Evolutionary conservation across 2,797 vertebrate species (phyloP).

Genomic region (Poeciliopsis paucimaculata): DNA sequence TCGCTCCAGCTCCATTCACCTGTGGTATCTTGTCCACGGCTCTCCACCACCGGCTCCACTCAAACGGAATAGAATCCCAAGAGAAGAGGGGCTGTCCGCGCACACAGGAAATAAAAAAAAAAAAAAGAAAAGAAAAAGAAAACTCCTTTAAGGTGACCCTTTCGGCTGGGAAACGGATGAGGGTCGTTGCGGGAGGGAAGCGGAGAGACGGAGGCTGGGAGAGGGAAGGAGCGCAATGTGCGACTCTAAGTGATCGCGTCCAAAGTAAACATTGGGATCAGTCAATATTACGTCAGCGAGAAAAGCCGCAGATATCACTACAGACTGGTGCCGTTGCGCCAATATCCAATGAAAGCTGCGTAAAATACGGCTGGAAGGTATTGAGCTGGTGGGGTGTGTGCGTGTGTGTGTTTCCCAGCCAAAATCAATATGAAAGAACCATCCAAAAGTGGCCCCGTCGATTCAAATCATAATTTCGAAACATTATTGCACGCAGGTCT

Average conservation of each 20-base stretch:
- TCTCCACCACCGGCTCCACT: slow-evolving; percentile 25
- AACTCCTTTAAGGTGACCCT: slow-evolving; percentile 42
- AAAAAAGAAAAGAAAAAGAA: background rate
- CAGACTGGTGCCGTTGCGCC: background rate
- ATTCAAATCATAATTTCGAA: background rate
- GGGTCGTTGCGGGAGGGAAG: slow-evolving; percentile 40
- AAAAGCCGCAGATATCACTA: slow-evolving; percentile 18
- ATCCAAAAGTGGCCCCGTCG: background rate
- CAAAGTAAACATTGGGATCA: slow-evolving; percentile 63
- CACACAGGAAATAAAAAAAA: too few species aligned
- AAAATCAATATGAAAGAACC: background rate
- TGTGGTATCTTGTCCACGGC: slow-evolving; percentile 58
- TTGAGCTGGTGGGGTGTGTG: background rate
- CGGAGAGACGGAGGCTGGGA: slow-evolving; percentile 27
- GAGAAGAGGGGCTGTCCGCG: slow-evolving; percentile 1
- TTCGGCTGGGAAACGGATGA: slow-evolving; percentile 28
- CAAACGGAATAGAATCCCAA: slow-evolving; percentile 48
- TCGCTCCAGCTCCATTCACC: slow-evolving; percentile 69
- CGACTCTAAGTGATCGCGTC: slow-evolving; percentile 48
- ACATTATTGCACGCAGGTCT: too few species aligned
- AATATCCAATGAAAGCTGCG: background rate
- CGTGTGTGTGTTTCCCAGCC: background rate
- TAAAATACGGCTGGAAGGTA: background rate
- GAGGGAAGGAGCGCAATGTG: slow-evolving; percentile 54
- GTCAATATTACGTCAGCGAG: slow-evolving; percentile 66